Evolutionary conservation across 2,888 invertebrate genomes (phyloP).

Genomic region (Gasteruption jaculator): DNA sequence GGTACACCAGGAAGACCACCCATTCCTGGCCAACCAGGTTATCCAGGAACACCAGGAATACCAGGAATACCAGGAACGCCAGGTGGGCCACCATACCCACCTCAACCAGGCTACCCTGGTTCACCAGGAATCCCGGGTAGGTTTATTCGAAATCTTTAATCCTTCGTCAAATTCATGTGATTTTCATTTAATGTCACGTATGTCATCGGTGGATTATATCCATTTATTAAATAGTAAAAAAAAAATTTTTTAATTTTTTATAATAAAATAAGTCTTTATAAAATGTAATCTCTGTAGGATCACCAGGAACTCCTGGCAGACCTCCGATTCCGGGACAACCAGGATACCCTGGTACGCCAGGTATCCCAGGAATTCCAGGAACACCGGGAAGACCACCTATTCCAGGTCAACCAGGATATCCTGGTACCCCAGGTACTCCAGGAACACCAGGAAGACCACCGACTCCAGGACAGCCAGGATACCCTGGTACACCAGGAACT

Average conservation of each 20-base stretch:
- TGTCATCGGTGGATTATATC: too few species aligned
- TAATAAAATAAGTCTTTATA: too few species aligned
- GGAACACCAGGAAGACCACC: conserved; percentile 35
- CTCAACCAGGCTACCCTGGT: conserved; percentile 7
- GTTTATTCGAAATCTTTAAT: too few species aligned
- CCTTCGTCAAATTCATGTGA: too few species aligned
- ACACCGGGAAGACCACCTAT: conserved; percentile 16
- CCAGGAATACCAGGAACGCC: conserved; percentile 25
- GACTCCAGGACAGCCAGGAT: conserved; percentile 34
- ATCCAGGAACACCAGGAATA: conserved; percentile 19
- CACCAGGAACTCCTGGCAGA: conserved; percentile 24
- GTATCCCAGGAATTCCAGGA: conserved; percentile 20
- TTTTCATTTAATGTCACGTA: too few species aligned
- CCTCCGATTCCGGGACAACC: conserved; percentile 28
- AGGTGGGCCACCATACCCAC: conserved; percentile 30
- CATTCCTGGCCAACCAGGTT: conserved; percentile 23
- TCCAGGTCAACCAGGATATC: conserved; percentile 33
- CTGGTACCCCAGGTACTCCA: conserved; percentile 29
- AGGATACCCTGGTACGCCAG: conserved; percentile 18
- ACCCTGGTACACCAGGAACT: conserved; percentile 42
- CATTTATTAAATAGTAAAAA: too few species aligned
- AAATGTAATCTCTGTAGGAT: conserved; percentile 19
- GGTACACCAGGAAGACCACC: conserved; percentile 20
- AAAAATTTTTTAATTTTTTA: too few species aligned
- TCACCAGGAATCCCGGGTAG: conserved; percentile 16